A percentile compares a stretch with the other conserved stretches of the same genome.
These are phyloP conservation scores for Neoscelio sp. DNA, from an alignment of 2,888 invertebrate species.

Conservation along the genomic window DNA sequence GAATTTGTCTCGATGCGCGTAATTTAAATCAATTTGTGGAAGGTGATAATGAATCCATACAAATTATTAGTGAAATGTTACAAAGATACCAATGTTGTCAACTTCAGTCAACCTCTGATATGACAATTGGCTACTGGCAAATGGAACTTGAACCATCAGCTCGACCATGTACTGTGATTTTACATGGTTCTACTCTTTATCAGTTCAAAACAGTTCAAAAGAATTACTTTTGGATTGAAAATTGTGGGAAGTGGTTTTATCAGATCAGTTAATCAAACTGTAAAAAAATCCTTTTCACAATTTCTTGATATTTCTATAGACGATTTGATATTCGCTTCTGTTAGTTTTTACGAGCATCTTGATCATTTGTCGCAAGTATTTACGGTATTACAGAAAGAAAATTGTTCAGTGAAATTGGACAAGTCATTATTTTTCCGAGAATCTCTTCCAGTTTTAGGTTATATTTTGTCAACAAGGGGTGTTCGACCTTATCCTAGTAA, in stretches of 20 bases:
- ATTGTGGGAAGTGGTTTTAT: slow-evolving; percentile 70
- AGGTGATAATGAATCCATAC: slow-evolving; percentile 72
- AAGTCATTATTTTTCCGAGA: slow-evolving; percentile 68
- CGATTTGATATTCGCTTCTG: slow-evolving; percentile 60
- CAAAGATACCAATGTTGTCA: slow-evolving; percentile 68
- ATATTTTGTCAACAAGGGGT: background rate
- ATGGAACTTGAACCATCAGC: slow-evolving; percentile 67
- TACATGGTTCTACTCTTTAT: slow-evolving; percentile 68
- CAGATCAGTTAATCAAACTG: background rate
- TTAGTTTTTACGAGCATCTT: slow-evolving; percentile 65
- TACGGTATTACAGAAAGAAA: slow-evolving; percentile 51
- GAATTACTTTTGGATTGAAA: slow-evolving; percentile 75
- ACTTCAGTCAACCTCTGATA: slow-evolving; percentile 67
- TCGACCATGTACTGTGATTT: slow-evolving; percentile 69
- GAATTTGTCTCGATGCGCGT: slow-evolving; percentile 77
- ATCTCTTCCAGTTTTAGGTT: slow-evolving; percentile 8
- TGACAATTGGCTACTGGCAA: slow-evolving; percentile 73
- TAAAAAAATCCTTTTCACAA: slow-evolving; percentile 70
- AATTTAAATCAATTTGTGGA: slow-evolving; percentile 73
- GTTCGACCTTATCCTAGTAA: slow-evolving; percentile 38
- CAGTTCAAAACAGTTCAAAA: slow-evolving; percentile 74
- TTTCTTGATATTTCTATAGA: slow-evolving; percentile 73
- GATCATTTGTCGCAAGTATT: slow-evolving; percentile 66
- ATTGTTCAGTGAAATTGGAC: slow-evolving; percentile 69
- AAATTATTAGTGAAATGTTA: slow-evolving; percentile 66